These are phyloP conservation scores for Piscicola geometra DNA, from an alignment of 2,888 invertebrate species.

Conservation along the genomic window DNA sequence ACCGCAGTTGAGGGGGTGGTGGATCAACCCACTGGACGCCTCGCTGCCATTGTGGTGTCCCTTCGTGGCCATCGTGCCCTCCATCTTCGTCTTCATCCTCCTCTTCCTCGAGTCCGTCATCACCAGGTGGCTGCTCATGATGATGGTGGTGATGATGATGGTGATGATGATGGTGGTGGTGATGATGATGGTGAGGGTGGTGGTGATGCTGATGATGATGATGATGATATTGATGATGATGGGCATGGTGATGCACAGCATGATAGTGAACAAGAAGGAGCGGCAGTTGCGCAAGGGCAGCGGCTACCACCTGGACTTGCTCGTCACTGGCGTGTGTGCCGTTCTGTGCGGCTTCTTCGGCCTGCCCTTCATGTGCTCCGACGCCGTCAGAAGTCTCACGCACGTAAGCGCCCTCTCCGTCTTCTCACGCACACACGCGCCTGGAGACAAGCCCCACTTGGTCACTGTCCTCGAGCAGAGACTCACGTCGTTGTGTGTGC, in stretches of 20 bases:
- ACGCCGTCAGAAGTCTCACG: conserved; percentile 84
- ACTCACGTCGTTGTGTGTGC: conserved; percentile 53
- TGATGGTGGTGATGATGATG: no score
- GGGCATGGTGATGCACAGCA: no score
- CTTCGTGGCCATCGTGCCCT: conserved; percentile 77
- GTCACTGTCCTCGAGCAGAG: conserved; percentile 68
- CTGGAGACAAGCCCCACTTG: conserved; percentile 78
- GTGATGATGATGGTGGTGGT: no score
- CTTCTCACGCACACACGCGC: conserved; percentile 90
- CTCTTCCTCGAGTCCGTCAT: conserved; percentile 97
- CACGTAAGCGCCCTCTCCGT: conserved; percentile 89
- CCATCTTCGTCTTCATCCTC: conserved; percentile 86
- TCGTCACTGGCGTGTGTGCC: conserved; percentile 79
- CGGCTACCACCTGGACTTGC: conserved; percentile 91
- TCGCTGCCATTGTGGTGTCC: conserved; percentile 72
- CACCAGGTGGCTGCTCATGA: conserved; percentile 32
- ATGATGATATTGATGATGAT: no score
- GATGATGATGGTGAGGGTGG: no score
- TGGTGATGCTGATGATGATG: no score
- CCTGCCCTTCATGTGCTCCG: conserved; percentile 92
- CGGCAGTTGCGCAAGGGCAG: conserved; percentile 85
- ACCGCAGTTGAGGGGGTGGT: conserved; percentile 39
- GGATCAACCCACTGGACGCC: conserved; percentile 51
- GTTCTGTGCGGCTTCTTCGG: conserved; percentile 76
- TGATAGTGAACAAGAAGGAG: conserved; percentile 89